Evolutionary conservation across 2,113 vertebrate genomes (phyloP), one percentile per base, ranked within the genome.

Genomic region (Bagarius yarrelli): DNA sequence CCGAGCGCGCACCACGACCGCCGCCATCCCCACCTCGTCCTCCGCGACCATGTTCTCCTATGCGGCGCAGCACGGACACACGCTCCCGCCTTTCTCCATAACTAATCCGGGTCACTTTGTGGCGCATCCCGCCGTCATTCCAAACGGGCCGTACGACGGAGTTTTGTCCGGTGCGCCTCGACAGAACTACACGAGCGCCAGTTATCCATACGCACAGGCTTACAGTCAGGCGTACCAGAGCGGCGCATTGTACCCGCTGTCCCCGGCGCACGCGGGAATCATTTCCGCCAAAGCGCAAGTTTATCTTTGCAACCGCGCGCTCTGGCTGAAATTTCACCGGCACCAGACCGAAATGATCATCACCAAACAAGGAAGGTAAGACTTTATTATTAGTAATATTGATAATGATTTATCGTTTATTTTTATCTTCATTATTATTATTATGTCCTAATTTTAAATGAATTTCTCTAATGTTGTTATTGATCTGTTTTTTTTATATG

Each of bases 331-430:
- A 94, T 99, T 99, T 71, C 98, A 99, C 93, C 92, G 98, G 59
- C 97, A 99, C 90, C 98, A 99, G 89, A 99, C 98, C 32, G 97
- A 99, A 93, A 99, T 99, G 98, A 99, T 99, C 90, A 99, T 99
- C 94, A 99, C 98, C 72, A 99, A 99, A 87, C 98, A 99, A 87
- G 98, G 98, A 84, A 96, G 98, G 98, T 99, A 92, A 94, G 95
- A 84, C 27, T 1, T 55, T 55, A 19, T 55, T 19, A 55, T 55
- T 55, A 55, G 9, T 55, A 18, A 13, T 55, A 55, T 55, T 55
- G 4, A 13, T 76, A 44, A 67, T 63, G 15, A 15, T 63, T 30
- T 36, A n/a, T 53, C 9, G 11, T 4, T 53, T 64, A 32, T 9
- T 34, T 64, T 3, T 40, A 4, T 40, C 6, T 40, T 40, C 3